Percentiles rank a stretch among this genome's conserved stretches.
phyloP scores from a whole-genome alignment of 2,888 invertebrate genomes.

The Chamaedrilus cognettii region DNA sequence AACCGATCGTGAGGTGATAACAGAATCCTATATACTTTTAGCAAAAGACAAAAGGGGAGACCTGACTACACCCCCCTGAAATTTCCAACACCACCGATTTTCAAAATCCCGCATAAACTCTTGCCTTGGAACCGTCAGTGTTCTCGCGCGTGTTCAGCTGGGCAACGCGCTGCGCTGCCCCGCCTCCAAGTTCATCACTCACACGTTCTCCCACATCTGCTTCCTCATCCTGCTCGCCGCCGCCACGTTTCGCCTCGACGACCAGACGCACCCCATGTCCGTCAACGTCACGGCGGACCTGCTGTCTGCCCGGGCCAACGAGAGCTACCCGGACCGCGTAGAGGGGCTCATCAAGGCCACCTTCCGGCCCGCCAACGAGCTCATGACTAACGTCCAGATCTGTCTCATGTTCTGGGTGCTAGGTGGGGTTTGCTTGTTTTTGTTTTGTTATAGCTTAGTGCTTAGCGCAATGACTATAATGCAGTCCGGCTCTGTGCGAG shows the following conservation, averaged over 20 bases:
- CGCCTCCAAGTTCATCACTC: conserved; percentile 73
- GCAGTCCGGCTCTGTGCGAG: too few species aligned
- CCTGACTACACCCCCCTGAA: too few species aligned
- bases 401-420: conserved; percentile 60
- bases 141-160: too few species aligned
- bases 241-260: conserved; percentile 65
- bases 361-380: conserved; percentile 54
- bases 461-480: too few species aligned
- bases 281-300: conserved; percentile 38
- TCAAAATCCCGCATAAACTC: too few species aligned
- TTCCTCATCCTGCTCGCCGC: conserved; percentile 70
- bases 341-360: conserved; percentile 30
- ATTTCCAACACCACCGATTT: too few species aligned
- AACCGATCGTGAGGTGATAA: too few species aligned
- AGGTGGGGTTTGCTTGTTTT: conserved; percentile 44
- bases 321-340: conserved; percentile 28
- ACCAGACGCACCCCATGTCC: conserved; percentile 30
- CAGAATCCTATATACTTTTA: too few species aligned
- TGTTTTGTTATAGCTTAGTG: too few species aligned
- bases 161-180: conserved; percentile 64
- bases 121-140: too few species aligned
- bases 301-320: background rate
- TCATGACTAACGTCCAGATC: conserved; percentile 58
- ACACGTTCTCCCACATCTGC: conserved; percentile 69
- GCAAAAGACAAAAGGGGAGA: too few species aligned